Percentiles rank a stretch among this genome's conserved stretches.
Conservation (phyloP, 1,140 invertebrate species). For the Chironomus striatipennis region DNA sequence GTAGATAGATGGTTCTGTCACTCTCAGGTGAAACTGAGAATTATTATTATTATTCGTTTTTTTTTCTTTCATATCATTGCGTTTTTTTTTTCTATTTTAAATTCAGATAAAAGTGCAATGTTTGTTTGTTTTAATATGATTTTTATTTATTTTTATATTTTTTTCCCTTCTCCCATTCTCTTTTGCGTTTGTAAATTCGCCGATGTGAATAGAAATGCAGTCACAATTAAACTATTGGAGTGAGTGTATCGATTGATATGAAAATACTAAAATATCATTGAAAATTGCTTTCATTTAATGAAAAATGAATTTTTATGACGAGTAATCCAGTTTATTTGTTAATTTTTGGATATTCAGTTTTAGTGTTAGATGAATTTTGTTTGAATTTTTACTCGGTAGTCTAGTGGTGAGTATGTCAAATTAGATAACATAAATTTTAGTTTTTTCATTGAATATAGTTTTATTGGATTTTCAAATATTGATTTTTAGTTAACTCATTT, state of each 20-base stretch:
- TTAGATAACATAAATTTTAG: no score
- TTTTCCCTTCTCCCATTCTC: background rate
- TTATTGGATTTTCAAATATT: no score
- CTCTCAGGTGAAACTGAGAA: background rate
- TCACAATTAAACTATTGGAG: no score
- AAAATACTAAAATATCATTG: no score
- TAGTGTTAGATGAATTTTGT: background rate
- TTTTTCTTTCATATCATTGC: background rate
- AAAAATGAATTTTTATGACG: background rate
- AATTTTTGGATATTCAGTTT: background rate
- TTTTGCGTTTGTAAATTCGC: background rate
- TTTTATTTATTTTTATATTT: background rate
- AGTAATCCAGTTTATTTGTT: background rate
- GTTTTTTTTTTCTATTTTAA: no score
- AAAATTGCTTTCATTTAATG: background rate
- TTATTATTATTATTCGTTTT: constrained; percentile 12
- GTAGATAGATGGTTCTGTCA: background rate
- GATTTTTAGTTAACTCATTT: no score
- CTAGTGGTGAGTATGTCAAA: no score
- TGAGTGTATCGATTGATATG: no score
- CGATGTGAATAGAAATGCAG: no score
- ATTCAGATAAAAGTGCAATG: background rate
- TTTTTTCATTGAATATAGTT: no score
- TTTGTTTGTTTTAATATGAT: background rate
- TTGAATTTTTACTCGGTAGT: no score